phyloP scores from a whole-genome alignment of 1,140 invertebrate genomes.

The Drosophila nikananu region DNA sequence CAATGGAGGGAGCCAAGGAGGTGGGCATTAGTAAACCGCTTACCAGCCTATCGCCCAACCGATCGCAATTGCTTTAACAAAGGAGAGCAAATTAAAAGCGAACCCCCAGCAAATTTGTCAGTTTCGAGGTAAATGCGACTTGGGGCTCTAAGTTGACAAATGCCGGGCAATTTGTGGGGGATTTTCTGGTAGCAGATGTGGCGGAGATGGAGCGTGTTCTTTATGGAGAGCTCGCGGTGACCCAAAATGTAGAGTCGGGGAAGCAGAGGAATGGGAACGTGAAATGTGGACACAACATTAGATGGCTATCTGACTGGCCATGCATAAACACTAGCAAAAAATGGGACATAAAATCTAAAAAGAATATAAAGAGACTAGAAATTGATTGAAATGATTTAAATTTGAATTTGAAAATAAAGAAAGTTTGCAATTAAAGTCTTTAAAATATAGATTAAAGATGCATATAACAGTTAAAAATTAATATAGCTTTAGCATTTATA shows the following conservation, averaged over 20 bases:
- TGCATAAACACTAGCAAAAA: constrained; percentile 23
- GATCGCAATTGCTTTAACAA: constrained; percentile 49
- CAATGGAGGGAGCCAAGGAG: not conserved
- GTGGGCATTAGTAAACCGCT: constrained; percentile 46
- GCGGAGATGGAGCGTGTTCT: constrained; percentile 3
- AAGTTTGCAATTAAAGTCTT: not conserved
- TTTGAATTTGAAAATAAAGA: not conserved
- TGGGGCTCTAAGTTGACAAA: constrained; percentile 41
- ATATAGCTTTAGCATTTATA: too few relatives aligned
- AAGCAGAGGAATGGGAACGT: constrained; percentile 38
- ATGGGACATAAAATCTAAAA: not conserved
- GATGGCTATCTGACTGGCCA: constrained; percentile 36
- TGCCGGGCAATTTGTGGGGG: constrained; percentile 11
- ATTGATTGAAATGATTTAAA: too few relatives aligned
- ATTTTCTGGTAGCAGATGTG: not conserved
- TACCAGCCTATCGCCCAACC: constrained; percentile 31
- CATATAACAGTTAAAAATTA: too few relatives aligned
- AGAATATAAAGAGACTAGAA: not conserved
- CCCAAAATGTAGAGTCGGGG: constrained; percentile 34
- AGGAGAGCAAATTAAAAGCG: constrained; percentile 54
- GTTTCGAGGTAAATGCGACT: constrained; percentile 34
- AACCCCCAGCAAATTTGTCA: constrained; percentile 54
- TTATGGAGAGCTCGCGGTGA: constrained; percentile 30
- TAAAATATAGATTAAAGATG: too few relatives aligned
- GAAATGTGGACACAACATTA: constrained; percentile 46